These are phyloP conservation scores for Hemitrygon akajei DNA, from an alignment of 2,797 vertebrate species.

Conservation along the genomic window DNA sequence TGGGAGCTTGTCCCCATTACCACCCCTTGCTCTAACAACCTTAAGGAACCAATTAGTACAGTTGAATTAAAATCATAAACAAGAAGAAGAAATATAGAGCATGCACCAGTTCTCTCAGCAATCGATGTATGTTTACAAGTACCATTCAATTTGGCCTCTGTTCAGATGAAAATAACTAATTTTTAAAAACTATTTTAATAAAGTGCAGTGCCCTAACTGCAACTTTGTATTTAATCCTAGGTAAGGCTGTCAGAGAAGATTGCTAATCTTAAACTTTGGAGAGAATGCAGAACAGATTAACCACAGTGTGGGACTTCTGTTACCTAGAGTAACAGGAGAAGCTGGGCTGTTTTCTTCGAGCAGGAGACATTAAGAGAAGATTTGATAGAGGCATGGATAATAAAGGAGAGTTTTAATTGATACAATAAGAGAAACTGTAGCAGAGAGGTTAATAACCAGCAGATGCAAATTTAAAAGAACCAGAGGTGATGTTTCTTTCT, in stretches of 20 bases:
- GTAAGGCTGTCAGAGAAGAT: too few species aligned
- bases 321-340: not conserved
- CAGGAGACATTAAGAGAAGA: not conserved
- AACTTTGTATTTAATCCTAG: not conserved
- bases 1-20: too few species aligned
- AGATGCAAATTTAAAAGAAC: not conserved
- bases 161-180: too few species aligned
- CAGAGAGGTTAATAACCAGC: not conserved
- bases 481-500: not conserved
- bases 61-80: too few species aligned
- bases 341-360: not conserved
- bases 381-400: not conserved
- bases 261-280: not conserved
- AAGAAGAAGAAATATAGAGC: too few species aligned
- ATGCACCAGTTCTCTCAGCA: too few species aligned
- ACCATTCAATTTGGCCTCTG: too few species aligned
- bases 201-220: not conserved
- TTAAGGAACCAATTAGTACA: too few species aligned
- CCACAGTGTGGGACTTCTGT: not conserved
- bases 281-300: not conserved
- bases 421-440: too few species aligned
- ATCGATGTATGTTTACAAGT: too few species aligned
- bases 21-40: too few species aligned
- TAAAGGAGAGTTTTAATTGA: not conserved
- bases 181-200: too few species aligned